Evolutionary conservation across 2,888 invertebrate genomes (phyloP).

Genomic region (Eulithis prunata): DNA sequence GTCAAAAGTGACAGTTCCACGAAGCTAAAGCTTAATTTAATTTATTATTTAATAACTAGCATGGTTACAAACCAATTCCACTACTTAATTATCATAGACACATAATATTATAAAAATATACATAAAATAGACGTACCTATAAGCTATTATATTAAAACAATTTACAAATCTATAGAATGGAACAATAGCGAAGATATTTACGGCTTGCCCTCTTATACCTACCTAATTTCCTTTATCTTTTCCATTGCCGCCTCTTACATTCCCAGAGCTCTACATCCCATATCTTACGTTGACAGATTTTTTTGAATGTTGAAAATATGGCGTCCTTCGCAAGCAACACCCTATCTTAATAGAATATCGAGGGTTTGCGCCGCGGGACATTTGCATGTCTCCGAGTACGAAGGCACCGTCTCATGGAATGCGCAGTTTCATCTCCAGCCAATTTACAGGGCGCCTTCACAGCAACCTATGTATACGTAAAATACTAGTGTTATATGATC

Average conservation of each 20-base stretch:
- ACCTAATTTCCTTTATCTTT: neutral
- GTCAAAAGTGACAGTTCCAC: too few relatives aligned
- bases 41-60: too few relatives aligned
- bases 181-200: too few relatives aligned
- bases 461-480: neutral
- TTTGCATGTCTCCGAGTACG: slow-evolving; percentile 44
- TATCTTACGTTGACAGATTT: slow-evolving; percentile 75
- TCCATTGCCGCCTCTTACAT: neutral
- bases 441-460: slow-evolving; percentile 25
- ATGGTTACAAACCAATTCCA: too few relatives aligned
- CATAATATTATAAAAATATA: too few relatives aligned
- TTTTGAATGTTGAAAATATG: slow-evolving; percentile 72
- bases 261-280: slow-evolving; percentile 37
- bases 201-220: too few relatives aligned
- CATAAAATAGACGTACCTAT: too few relatives aligned
- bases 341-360: slow-evolving; percentile 81
- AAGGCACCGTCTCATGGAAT: slow-evolving; percentile 25
- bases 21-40: too few relatives aligned
- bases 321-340: slow-evolving; percentile 57
- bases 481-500: too few relatives aligned
- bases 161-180: too few relatives aligned
- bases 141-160: too few relatives aligned
- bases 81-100: too few relatives aligned
- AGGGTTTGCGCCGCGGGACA: slow-evolving; percentile 24
- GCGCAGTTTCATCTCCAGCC: slow-evolving; percentile 32